Evolutionary conservation across 2,113 vertebrate genomes (phyloP).

Genomic region (Hassar affinis): DNA sequence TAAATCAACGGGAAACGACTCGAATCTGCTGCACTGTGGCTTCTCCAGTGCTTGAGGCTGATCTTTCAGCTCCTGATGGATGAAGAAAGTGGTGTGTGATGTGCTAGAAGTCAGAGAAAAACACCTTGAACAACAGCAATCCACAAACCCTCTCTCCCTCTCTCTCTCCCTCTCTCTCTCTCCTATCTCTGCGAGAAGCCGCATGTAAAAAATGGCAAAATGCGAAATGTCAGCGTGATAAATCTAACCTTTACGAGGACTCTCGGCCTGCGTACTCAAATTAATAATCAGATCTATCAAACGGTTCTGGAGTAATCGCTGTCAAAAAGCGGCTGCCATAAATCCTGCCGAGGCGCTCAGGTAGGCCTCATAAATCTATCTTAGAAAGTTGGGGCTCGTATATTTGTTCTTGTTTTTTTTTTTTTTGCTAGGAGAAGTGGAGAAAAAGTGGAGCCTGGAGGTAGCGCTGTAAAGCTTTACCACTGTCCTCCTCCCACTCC

Average conservation of each 20-base stretch:
- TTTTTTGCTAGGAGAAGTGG: not conserved
- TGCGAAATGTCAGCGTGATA: constrained; percentile 71
- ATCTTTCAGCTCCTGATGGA: constrained; percentile 10
- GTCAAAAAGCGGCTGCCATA: constrained; percentile 65
- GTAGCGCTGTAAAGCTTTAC: constrained; percentile 16
- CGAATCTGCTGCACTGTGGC: not conserved
- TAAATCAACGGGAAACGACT: not conserved
- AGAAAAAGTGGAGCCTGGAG: constrained; percentile 18
- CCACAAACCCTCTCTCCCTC: not conserved
- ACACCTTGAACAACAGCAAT: not conserved
- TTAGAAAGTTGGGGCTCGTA: constrained; percentile 67
- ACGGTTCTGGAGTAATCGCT: constrained; percentile 72
- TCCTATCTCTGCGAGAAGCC: no score
- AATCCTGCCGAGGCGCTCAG: constrained; percentile 68
- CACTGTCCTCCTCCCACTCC: not conserved
- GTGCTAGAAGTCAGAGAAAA: not conserved
- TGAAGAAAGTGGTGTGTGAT: not conserved
- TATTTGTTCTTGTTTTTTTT: constrained; percentile 48
- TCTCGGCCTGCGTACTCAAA: constrained; percentile 71
- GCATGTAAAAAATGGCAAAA: constrained; percentile 68
- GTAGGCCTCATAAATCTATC: constrained; percentile 69
- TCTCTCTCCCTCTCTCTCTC: not conserved
- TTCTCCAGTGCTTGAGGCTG: not conserved
- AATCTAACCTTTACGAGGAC: constrained; percentile 72
- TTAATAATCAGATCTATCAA: constrained; percentile 78